phyloP scores from a whole-genome alignment of 2,888 invertebrate species.

The Nephrotoma guestfalica region DNA sequence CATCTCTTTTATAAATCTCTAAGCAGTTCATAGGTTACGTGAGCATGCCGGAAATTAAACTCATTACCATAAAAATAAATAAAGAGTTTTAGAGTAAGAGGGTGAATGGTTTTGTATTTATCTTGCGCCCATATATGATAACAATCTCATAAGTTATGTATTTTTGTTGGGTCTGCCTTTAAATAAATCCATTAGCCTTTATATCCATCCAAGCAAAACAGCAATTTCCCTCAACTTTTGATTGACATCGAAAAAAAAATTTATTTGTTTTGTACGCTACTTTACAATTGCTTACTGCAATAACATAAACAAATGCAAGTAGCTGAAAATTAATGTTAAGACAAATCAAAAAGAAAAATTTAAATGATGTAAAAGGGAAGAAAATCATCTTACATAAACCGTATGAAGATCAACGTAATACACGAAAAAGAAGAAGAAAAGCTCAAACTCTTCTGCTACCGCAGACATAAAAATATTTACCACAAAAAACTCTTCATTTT shows the following conservation, averaged over 20 bases:
- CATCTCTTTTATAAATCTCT: not conserved
- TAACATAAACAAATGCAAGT: not conserved
- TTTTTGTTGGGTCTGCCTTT: not conserved
- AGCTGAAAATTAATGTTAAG: not conserved
- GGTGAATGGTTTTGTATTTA: not conserved
- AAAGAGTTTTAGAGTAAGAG: not conserved
- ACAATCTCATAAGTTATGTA: not conserved
- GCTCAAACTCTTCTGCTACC: not conserved
- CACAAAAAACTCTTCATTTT: not conserved
- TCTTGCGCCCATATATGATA: not conserved
- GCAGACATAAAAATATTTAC: not conserved
- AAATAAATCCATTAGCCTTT: not conserved
- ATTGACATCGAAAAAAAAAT: not conserved
- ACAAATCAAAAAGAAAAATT: not conserved
- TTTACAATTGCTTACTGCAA: not conserved
- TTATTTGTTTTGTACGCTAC: not conserved
- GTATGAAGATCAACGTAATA: not conserved
- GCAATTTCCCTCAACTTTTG: not conserved
- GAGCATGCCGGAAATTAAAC: not conserved
- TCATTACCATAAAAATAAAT: not conserved
- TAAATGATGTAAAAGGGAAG: not conserved
- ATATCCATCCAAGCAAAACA: not conserved
- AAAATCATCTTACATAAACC: not conserved
- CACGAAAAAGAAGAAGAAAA: not conserved
- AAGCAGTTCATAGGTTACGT: not conserved